A percentile compares a stretch with the other conserved stretches of the same genome.
These are phyloP conservation scores for Trochalopteron elliotii DNA, from an alignment of 2,113 vertebrate species.

Conservation along the genomic window DNA sequence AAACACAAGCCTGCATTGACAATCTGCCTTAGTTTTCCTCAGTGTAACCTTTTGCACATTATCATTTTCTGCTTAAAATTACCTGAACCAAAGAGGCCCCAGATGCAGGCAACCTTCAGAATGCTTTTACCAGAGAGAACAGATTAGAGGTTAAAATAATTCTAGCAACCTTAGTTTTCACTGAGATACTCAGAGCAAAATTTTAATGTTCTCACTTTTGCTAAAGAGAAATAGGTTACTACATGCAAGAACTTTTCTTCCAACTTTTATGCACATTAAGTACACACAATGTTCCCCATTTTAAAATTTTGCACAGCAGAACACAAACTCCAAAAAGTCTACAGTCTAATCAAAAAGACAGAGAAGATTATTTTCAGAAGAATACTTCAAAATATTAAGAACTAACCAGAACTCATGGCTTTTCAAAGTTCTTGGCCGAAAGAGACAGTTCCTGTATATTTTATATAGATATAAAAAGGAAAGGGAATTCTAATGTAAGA, in stretches of 20 bases:
- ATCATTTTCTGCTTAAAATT: neutral
- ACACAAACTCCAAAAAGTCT: neutral
- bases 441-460: neutral
- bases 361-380: neutral
- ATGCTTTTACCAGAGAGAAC: neutral
- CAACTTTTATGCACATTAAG: neutral
- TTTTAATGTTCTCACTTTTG: neutral
- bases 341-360: neutral
- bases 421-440: constrained; percentile 13
- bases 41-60: neutral
- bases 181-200: neutral
- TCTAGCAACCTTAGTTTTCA: neutral
- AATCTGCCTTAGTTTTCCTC: neutral
- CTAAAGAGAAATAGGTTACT: neutral
- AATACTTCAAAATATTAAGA: neutral
- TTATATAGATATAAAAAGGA: neutral
- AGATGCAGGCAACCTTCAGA: neutral
- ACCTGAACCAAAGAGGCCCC: neutral
- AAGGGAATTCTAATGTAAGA: neutral
- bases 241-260: neutral
- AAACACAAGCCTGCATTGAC: neutral
- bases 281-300: neutral
- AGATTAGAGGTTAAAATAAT: neutral
- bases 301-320: neutral
- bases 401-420: neutral